Base-by-base conservation (phyloP, 1,140 invertebrate genomes). In the Drosophila virilis region DNA sequence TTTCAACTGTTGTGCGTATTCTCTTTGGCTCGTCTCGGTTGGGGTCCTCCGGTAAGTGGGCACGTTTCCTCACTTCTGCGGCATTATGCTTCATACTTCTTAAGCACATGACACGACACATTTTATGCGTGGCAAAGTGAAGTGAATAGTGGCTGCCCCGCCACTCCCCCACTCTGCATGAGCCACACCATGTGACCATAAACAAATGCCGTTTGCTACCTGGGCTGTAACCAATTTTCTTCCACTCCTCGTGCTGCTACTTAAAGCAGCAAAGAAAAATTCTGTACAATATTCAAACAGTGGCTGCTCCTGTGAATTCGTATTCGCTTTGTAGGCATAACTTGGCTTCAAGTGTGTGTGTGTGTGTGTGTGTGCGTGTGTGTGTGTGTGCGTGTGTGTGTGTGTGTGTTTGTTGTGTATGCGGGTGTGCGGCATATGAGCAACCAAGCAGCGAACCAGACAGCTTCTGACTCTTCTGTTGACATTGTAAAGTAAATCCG, bases 41-140 rank as follows among this genome's bases (percentile, higher is more conserved):
- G 28, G 46, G 61, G 43, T 51, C 13, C 28, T 62, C 33, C 7
- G 59, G 57, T 66, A 64, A 69, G 65, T 71, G 66, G 43, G 66
- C 76, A 75, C 66, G 60, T 75, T 66, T 70, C 60, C 73, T 72
- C 73, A 78, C 77, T 74, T 88, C 52, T 61, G 77, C 77, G 59
- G 73, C 74, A 76, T 70, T 65, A 70, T 65, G 61, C 51, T 66
- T 61, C 61, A 65, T 78, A 75, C 60, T 78, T 66, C 67, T 76
- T 57, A 89, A 88, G 79, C 69, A 89, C 83, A 78, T 73, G 70
- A 74, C 83, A 80, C 78, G 76, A 83, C 84, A 88, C 79, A 89
- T 74, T 80, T 89, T 77, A 78, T 88, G 66, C 58, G 57, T 43
- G 64, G 69, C 57, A 61, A 69, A 71, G 79, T 74, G 58, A 89